These are phyloP conservation scores for Drosophila anomalata DNA, from an alignment of 2,888 invertebrate genomes.

Conservation along the genomic window DNA sequence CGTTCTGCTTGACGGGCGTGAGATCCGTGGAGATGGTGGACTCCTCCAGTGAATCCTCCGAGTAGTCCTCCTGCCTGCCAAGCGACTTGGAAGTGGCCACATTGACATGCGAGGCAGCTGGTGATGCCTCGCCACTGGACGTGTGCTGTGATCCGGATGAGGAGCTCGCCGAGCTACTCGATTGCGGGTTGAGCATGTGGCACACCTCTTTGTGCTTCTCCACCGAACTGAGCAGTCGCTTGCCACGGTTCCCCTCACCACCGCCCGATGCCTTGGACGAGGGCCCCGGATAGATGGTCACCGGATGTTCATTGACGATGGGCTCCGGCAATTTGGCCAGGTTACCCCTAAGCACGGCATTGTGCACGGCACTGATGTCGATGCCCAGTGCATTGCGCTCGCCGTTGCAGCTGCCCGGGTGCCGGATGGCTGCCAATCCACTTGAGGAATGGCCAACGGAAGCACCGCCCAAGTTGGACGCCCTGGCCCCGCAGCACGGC, in stretches of 20 bases:
- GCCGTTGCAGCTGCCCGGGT: conserved; percentile 81
- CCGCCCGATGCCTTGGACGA: conserved; percentile 51
- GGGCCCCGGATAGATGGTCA: conserved; percentile 87
- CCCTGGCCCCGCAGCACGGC: conserved; percentile 82
- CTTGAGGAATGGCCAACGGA: conserved; percentile 54
- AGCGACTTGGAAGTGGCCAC: conserved; percentile 73
- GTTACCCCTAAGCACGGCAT: conserved; percentile 83
- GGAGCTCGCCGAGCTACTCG: conserved; percentile 70
- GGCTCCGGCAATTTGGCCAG: conserved; percentile 83
- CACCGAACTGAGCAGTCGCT: conserved; percentile 85
- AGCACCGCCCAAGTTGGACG: conserved; percentile 51
- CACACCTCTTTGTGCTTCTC: conserved; percentile 92
- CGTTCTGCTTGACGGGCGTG: conserved; percentile 89
- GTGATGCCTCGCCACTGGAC: conserved; percentile 71
- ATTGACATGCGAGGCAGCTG: conserved; percentile 66
- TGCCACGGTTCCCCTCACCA: conserved; percentile 60
- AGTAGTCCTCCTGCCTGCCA: conserved; percentile 87
- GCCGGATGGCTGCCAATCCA: conserved; percentile 51
- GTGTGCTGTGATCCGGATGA: conserved; percentile 63
- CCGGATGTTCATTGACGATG: conserved; percentile 87
- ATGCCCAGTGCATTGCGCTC: conserved; percentile 83
- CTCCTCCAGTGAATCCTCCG: conserved; percentile 92
- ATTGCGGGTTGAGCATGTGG: conserved; percentile 84
- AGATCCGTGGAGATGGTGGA: conserved; percentile 84
- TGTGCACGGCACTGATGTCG: conserved; percentile 84